phyloP scores from a whole-genome alignment of 2,888 invertebrate genomes.

The Hyposoter didymator region DNA sequence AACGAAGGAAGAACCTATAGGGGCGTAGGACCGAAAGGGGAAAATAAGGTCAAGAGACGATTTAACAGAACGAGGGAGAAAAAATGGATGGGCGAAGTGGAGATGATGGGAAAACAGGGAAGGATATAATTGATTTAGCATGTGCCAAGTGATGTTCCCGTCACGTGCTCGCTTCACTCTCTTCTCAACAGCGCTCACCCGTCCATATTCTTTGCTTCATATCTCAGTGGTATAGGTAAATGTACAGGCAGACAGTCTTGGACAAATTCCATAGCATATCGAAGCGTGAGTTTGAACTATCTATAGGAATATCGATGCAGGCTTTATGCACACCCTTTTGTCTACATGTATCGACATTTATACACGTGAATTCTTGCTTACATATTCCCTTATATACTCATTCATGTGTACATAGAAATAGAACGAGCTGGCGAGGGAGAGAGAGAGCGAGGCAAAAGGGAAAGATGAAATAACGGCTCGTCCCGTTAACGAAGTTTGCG shows the following conservation, averaged over 20 bases:
- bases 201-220: slow-evolving; percentile 16
- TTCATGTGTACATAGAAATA: neutral
- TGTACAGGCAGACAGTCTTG: slow-evolving; percentile 42
- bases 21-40: neutral
- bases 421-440: neutral
- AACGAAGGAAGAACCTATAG: neutral
- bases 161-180: slow-evolving; percentile 28
- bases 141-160: slow-evolving; percentile 32
- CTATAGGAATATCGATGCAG: neutral
- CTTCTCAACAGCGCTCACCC: slow-evolving; percentile 9
- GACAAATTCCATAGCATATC: slow-evolving; percentile 42
- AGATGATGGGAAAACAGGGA: slow-evolving; percentile 49
- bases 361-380: neutral
- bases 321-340: neutral
- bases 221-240: slow-evolving; percentile 45
- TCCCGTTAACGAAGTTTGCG: slow-evolving; percentile 73
- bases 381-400: neutral
- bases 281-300: slow-evolving; percentile 17
- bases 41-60: slow-evolving; percentile 4
- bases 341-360: neutral
- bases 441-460: slow-evolving; percentile 3
- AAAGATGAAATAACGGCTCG: slow-evolving; percentile 67
- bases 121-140: slow-evolving; percentile 65
- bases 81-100: slow-evolving; percentile 2
- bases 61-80: neutral